Evolutionary conservation across 1,140 invertebrate genomes (phyloP).

Genomic region (Cydia pomonella): DNA sequence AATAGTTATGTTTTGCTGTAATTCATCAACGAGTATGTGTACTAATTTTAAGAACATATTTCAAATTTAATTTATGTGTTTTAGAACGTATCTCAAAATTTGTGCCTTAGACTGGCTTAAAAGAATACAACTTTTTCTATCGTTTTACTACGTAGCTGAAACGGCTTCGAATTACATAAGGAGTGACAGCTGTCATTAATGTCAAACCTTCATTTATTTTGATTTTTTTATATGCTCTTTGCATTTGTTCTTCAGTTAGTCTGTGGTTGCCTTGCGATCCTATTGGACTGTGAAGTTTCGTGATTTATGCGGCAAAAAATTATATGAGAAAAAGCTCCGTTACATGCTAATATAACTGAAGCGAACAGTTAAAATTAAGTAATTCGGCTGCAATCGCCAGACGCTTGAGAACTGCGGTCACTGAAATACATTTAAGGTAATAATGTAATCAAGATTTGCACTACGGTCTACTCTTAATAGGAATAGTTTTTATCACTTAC

Average conservation of each 20-base stretch:
- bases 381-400: neutral
- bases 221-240: neutral
- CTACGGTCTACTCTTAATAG: neutral
- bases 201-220: neutral
- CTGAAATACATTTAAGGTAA: conserved; percentile 3
- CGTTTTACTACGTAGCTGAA: neutral
- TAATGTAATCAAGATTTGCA: neutral
- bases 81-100: neutral
- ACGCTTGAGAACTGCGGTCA: neutral
- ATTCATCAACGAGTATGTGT: no score
- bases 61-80: neutral
- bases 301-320: conserved; percentile 1
- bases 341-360: neutral
- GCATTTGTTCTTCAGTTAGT: neutral
- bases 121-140: neutral
- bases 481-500: neutral
- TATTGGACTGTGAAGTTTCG: neutral
- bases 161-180: neutral
- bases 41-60: no score
- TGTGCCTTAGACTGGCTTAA: no score
- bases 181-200: neutral
- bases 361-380: neutral
- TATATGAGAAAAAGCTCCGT: neutral
- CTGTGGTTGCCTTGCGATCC: conserved; percentile 8
- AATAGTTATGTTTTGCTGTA: no score